Evolutionary conservation across 1,140 invertebrate genomes (phyloP).

Genomic region (Calliopsis andreniformis): DNA sequence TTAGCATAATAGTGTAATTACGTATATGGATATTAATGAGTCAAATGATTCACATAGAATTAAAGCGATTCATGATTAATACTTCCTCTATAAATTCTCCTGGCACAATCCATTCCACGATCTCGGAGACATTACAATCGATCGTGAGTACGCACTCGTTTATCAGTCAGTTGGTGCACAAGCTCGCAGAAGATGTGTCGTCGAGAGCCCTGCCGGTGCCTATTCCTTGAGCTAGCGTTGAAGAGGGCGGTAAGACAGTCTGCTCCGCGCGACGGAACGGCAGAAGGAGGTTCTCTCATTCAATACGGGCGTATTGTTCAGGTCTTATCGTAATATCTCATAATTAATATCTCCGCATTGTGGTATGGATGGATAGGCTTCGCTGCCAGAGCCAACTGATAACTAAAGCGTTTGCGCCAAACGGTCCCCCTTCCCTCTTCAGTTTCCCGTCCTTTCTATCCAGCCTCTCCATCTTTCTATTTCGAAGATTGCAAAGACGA

Average conservation of each 20-base stretch:
- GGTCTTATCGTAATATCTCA: conserved; percentile 82
- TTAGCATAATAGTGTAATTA: too few relatives aligned
- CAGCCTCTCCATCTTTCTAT: conserved; percentile 14
- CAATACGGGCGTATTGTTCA: conserved; percentile 82
- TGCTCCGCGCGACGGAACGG: conserved; percentile 53
- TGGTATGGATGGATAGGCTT: conserved; percentile 81
- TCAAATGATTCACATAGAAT: background rate
- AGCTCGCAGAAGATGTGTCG: conserved; percentile 22
- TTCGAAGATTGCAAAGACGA: background rate
- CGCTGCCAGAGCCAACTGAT: conserved; percentile 79
- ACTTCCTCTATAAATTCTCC: background rate
- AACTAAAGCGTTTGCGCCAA: conserved; percentile 77
- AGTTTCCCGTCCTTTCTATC: conserved; percentile 14
- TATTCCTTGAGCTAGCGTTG: conserved; percentile 42
- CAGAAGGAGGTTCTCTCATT: conserved; percentile 77
- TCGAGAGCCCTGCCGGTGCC: conserved; percentile 41
- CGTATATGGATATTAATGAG: background rate
- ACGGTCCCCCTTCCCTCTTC: conserved; percentile 52
- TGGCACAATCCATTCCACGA: conserved; percentile 19
- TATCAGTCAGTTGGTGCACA: conserved; percentile 43
- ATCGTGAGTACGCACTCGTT: conserved; percentile 31
- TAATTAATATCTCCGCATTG: conserved; percentile 82
- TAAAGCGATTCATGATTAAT: background rate
- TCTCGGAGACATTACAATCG: conserved; percentile 56
- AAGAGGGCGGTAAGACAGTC: conserved; percentile 65